These are phyloP conservation scores for Pogona vitticeps DNA, from an alignment of 2,113 vertebrate genomes.

Conservation along the genomic window DNA sequence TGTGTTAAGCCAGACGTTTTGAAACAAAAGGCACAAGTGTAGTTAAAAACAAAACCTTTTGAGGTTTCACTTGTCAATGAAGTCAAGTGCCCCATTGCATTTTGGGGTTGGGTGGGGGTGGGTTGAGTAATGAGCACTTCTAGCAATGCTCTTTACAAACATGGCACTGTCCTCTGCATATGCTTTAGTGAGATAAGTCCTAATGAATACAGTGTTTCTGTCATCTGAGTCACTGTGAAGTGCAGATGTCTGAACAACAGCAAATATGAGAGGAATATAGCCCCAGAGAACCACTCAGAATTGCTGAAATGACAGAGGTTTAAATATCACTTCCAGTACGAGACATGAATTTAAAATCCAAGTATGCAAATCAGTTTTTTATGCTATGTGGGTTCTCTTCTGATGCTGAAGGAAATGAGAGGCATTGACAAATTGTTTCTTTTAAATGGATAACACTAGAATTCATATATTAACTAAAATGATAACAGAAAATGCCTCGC, in stretches of 20 bases:
- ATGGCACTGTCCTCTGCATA: slow-evolving; percentile 41
- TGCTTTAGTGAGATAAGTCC: slow-evolving; percentile 44
- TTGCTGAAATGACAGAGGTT: background rate
- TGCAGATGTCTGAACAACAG: slow-evolving; percentile 1
- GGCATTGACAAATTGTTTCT: slow-evolving; percentile 62
- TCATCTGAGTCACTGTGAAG: slow-evolving; percentile 28
- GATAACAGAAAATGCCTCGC: slow-evolving; percentile 29
- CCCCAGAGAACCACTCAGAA: slow-evolving; percentile 35
- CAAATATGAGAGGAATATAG: slow-evolving; percentile 25
- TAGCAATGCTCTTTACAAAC: slow-evolving; percentile 2
- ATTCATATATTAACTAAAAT: slow-evolving; percentile 53
- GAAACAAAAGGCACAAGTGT: background rate
- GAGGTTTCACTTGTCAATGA: slow-evolving; percentile 47
- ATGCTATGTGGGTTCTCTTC: slow-evolving; percentile 36
- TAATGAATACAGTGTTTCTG: slow-evolving; percentile 36
- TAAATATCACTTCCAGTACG: slow-evolving; percentile 31
- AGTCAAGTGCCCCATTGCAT: slow-evolving; percentile 25
- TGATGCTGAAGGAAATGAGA: slow-evolving; percentile 23
- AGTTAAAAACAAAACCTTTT: background rate
- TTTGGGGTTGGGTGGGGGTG: background rate
- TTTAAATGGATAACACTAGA: slow-evolving; percentile 59
- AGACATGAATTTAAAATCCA: slow-evolving; percentile 29
- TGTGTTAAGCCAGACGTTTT: background rate
- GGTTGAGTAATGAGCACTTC: slow-evolving; percentile 28
- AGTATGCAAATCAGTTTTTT: background rate